phyloP scores from a whole-genome alignment of 2,797 vertebrate species.

The Tachyglossus aculeatus region DNA sequence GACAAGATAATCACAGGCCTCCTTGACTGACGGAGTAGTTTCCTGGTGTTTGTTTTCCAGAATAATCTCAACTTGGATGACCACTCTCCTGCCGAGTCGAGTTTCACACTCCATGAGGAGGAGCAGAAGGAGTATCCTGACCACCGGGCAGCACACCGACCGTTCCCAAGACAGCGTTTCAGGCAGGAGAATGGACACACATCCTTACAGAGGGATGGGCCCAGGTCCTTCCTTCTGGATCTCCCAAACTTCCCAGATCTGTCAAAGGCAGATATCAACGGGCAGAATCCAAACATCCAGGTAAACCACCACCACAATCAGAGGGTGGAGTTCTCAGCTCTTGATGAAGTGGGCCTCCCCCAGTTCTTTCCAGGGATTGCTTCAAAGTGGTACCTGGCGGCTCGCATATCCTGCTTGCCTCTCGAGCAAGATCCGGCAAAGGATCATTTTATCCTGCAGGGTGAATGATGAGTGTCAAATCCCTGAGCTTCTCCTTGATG shows the following conservation, averaged over 20 bases:
- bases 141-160: conserved; percentile 76
- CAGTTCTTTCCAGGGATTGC: conserved; percentile 2
- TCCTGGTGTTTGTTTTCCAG: conserved; percentile 62
- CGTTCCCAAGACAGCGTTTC: conserved; percentile 80
- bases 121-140: conserved; percentile 73
- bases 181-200: conserved; percentile 74
- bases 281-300: conserved; percentile 98
- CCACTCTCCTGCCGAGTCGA: conserved; percentile 56
- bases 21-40: too few relatives aligned
- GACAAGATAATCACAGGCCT: too few relatives aligned
- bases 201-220: conserved; percentile 85
- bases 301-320: conserved; percentile 67
- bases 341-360: neutral
- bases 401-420: neutral
- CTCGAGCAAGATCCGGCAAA: neutral
- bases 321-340: neutral
- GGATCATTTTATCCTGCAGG: neutral
- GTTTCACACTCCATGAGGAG: conserved; percentile 70
- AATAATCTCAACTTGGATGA: conserved; percentile 79
- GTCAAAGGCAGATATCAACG: conserved; percentile 94
- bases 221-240: conserved; percentile 90
- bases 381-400: neutral
- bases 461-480: neutral
- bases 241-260: conserved; percentile 96
- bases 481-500: neutral